Conservation (phyloP, 2,113 vertebrate species). For the Condylura cristata region DNA sequence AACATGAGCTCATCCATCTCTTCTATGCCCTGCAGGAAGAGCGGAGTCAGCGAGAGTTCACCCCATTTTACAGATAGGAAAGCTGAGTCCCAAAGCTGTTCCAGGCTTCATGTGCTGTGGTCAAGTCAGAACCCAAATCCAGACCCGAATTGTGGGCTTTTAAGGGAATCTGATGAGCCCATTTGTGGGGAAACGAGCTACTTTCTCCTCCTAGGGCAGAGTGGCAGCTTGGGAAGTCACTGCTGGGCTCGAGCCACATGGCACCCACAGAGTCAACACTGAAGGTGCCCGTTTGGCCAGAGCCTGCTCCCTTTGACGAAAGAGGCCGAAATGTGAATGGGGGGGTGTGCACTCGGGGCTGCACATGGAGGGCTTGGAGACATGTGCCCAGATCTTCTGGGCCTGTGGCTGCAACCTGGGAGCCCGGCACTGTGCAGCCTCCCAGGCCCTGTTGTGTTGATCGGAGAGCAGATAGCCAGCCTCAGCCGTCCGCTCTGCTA, state of each 20-base stretch:
- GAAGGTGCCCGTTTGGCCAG: neutral
- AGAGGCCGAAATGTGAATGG: neutral
- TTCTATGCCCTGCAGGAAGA: neutral
- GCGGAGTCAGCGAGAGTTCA: neutral
- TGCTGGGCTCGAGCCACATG: neutral
- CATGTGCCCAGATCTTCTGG: neutral
- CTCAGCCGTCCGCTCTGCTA: neutral
- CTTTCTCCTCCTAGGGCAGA: neutral
- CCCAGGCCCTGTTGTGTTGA: neutral
- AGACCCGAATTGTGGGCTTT: neutral
- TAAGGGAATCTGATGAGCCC: neutral
- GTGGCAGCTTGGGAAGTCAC: neutral
- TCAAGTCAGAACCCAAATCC: neutral
- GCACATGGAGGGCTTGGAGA: neutral
- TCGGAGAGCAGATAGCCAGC: neutral
- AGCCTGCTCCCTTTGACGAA: constrained; percentile 11
- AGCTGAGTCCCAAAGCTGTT: constrained; percentile 15
- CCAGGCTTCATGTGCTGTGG: neutral
- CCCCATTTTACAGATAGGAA: constrained; percentile 45
- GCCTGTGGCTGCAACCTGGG: neutral
- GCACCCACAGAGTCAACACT: neutral
- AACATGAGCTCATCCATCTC: constrained; percentile 2
- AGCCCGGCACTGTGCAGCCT: neutral
- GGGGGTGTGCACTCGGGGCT: neutral
- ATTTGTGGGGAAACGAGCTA: neutral